Percentiles rank a stretch among this genome's conserved stretches.
These are phyloP conservation scores for Ptilorrhoa leucosticta DNA, from an alignment of 2,113 vertebrate species.

Conservation along the genomic window DNA sequence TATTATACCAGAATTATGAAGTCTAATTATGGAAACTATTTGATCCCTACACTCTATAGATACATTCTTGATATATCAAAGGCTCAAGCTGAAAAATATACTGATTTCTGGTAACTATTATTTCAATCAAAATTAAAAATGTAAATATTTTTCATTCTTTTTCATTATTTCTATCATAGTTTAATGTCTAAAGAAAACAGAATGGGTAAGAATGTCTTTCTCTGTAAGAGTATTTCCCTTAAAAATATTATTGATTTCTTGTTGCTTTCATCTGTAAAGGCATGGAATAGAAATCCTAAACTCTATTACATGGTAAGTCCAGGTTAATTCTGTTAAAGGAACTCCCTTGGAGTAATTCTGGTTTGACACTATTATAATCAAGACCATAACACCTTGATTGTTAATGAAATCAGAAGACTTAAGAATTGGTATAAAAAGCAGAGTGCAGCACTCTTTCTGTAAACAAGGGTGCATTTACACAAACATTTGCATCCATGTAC, in stretches of 20 bases:
- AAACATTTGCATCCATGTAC: neutral
- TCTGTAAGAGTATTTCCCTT: neutral
- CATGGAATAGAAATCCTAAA: neutral
- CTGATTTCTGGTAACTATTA: conserved; percentile 50
- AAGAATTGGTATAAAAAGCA: neutral
- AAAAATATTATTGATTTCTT: neutral
- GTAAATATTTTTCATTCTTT: conserved; percentile 18
- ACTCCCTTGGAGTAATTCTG: neutral
- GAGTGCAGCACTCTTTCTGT: neutral
- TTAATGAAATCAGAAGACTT: neutral
- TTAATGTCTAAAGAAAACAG: neutral
- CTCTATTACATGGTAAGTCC: neutral
- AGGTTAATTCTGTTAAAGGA: neutral
- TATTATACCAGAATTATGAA: conserved; percentile 10
- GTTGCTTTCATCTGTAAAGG: neutral
- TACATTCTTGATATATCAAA: too few species aligned
- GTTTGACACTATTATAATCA: neutral
- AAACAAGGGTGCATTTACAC: neutral
- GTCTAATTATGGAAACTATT: conserved; percentile 41
- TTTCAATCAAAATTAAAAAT: neutral
- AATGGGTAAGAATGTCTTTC: neutral
- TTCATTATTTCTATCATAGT: neutral
- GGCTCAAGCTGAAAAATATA: neutral
- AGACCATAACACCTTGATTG: neutral
- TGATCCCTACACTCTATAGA: neutral